Conservation (phyloP, 2,113 vertebrate species). For the Melanotaenia duboulayi region DNA sequence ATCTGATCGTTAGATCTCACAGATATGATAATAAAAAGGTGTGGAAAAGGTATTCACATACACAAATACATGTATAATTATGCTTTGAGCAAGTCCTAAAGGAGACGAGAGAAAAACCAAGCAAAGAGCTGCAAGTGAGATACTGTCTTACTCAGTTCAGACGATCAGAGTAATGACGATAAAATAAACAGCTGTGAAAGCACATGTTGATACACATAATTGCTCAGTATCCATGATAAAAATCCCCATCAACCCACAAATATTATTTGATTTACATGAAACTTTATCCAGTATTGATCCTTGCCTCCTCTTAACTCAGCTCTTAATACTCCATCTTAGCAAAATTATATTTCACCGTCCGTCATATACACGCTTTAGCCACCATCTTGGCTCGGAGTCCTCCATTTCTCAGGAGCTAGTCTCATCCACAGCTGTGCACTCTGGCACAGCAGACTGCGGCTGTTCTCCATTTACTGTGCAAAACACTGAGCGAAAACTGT, state of each 20-base stretch:
- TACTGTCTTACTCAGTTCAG: conserved; percentile 22
- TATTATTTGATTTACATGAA: neutral
- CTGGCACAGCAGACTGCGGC: conserved; percentile 33
- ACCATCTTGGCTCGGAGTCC: conserved; percentile 47
- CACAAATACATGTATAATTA: conserved; percentile 37
- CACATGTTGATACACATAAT: conserved; percentile 54
- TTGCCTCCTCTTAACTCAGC: neutral
- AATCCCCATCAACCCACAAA: conserved; percentile 11
- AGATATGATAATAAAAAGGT: conserved; percentile 42
- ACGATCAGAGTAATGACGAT: conserved; percentile 20
- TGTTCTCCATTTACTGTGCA: conserved; percentile 42
- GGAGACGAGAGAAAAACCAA: neutral
- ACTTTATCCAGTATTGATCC: neutral
- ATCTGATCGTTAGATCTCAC: conserved; percentile 45
- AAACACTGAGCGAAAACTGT: conserved; percentile 41
- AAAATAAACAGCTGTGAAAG: conserved; percentile 51
- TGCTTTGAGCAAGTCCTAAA: conserved; percentile 14
- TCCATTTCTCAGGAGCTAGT: conserved; percentile 37
- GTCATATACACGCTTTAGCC: conserved; percentile 3
- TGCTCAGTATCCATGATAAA: conserved; percentile 35
- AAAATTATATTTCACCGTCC: conserved; percentile 17
- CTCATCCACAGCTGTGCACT: conserved; percentile 45
- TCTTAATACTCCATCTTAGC: conserved; percentile 4
- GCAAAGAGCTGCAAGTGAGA: neutral
- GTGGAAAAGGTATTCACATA: conserved; percentile 25